Conservation (phyloP, 2,113 vertebrate species). For the Odocoileus virginianus region DNA sequence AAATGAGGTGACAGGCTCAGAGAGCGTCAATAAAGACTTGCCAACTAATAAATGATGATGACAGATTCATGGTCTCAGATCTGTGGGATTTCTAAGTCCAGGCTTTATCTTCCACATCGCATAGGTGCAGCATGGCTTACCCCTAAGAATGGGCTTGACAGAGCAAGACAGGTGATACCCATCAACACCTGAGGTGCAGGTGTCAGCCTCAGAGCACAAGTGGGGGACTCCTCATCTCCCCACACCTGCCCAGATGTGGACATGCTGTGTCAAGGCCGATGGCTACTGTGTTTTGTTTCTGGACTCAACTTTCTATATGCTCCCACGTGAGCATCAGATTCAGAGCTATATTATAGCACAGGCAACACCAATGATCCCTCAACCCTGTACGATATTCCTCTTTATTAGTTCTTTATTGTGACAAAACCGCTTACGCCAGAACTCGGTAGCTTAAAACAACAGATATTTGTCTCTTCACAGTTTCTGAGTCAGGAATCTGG, state of each 20-base stretch:
- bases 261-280: rapidly evolving
- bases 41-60: not conserved
- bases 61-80: not conserved
- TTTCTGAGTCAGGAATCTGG: not conserved
- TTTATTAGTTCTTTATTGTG: not conserved
- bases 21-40: not conserved
- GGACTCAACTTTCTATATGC: not conserved
- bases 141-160: not conserved
- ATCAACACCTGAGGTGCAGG: not conserved
- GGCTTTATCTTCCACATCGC: not conserved
- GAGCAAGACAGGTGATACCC: not conserved
- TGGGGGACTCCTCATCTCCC: too few species aligned
- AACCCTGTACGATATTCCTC: not conserved
- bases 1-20: not conserved
- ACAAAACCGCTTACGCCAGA: not conserved
- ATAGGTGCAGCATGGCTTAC: not conserved
- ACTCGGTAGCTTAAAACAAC: not conserved
- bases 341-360: too few species aligned
- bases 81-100: not conserved
- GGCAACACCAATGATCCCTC: not conserved
- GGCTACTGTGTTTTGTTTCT: not conserved
- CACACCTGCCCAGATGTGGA: not conserved
- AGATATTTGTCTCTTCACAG: not conserved
- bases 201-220: not conserved
- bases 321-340: not conserved